phyloP scores from a whole-genome alignment of 2,113 vertebrate genomes.

The Thermophis baileyi region DNA sequence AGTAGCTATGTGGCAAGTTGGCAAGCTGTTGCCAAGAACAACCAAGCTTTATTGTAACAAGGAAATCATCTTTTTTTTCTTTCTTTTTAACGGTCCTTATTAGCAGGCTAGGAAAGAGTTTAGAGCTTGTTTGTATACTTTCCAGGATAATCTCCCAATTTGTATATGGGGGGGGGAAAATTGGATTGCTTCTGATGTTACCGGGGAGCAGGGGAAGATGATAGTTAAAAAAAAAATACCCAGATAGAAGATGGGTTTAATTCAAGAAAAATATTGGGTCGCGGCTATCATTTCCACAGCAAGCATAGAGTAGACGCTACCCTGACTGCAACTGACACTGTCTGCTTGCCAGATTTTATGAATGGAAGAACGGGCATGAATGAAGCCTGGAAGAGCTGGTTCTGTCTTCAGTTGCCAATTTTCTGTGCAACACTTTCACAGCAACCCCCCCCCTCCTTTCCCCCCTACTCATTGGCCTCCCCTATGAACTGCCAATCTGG shows the following conservation, averaged over 20 bases:
- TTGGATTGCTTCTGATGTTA: neutral
- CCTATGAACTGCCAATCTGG: neutral
- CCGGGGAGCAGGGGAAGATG: neutral
- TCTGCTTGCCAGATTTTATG: neutral
- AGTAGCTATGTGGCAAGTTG: neutral
- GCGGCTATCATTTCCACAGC: neutral
- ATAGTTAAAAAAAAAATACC: neutral
- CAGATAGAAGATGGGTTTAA: neutral
- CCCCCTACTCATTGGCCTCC: neutral
- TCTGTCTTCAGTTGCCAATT: neutral
- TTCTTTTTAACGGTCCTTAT: slow-evolving; percentile 17
- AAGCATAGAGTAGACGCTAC: neutral
- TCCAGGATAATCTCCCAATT: fast-evolving
- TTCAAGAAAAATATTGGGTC: neutral
- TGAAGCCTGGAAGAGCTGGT: neutral
- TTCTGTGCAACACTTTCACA: neutral
- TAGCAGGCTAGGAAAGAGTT: slow-evolving; percentile 20
- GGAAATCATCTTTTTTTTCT: neutral
- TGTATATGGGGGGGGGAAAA: neutral
- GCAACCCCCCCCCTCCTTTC: neutral
- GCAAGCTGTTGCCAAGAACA: neutral
- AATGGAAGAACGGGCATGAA: neutral
- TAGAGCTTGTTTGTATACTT: neutral
- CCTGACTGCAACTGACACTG: neutral
- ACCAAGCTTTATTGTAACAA: slow-evolving; percentile 8